A percentile compares a stretch with the other conserved stretches of the same genome.
phyloP scores from a whole-genome alignment of 2,113 vertebrate genomes.

The Pteropus alecto region DNA sequence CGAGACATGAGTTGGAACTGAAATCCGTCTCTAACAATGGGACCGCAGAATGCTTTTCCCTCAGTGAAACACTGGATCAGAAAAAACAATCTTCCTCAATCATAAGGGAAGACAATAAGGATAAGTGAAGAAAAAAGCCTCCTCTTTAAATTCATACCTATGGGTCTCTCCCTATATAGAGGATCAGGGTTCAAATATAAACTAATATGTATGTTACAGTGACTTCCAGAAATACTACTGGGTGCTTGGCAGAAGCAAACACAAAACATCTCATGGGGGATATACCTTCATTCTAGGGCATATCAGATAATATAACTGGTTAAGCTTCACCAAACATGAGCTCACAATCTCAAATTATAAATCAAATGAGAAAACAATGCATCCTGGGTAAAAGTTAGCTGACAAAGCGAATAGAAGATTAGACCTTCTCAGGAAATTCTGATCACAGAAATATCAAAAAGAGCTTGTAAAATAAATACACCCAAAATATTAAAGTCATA shows the following conservation, averaged over 20 bases:
- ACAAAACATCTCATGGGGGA: not conserved
- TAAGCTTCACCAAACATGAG: not conserved
- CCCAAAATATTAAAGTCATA: not conserved
- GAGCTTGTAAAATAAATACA: not conserved
- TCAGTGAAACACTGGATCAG: not conserved
- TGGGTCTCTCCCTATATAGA: not conserved
- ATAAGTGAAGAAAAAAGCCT: not conserved
- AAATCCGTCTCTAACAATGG: not conserved
- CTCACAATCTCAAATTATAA: not conserved
- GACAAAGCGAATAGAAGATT: not conserved
- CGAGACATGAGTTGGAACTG: not conserved
- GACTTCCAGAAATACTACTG: not conserved
- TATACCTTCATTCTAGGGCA: not conserved
- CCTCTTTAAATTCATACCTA: not conserved
- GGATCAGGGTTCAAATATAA: not conserved
- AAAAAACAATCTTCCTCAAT: not conserved
- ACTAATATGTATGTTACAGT: not conserved
- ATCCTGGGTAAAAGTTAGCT: not conserved
- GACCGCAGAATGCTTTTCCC: not conserved
- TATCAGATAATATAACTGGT: not conserved
- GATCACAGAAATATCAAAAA: not conserved
- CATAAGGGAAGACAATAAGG: not conserved
- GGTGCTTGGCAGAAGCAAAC: not conserved
- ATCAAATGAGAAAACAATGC: not conserved
- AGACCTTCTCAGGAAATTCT: not conserved